Evolutionary conservation across 2,797 vertebrate species (phyloP).

Genomic region (Hypotaenidia philippensis): DNA sequence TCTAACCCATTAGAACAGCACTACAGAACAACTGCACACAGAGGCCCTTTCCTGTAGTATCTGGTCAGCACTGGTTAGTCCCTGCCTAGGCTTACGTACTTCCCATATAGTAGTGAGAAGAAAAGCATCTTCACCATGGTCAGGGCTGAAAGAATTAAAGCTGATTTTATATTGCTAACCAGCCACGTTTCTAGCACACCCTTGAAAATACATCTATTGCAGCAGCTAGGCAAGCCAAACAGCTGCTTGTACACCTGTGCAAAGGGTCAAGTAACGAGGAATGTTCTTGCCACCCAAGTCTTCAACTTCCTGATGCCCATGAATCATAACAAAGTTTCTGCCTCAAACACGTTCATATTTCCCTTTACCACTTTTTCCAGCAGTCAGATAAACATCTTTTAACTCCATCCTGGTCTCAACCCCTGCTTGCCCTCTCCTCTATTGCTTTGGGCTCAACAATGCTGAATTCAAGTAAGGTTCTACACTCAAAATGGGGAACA

Average conservation of each 20-base stretch:
- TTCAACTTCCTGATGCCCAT: not conserved
- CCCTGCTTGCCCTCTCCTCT: not conserved
- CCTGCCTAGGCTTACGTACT: accelerated
- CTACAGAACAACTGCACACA: not conserved
- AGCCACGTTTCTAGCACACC: not conserved
- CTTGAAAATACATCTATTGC: not conserved
- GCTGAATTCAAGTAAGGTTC: not conserved
- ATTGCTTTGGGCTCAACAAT: not conserved
- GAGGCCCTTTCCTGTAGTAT: not conserved
- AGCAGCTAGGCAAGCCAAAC: not conserved
- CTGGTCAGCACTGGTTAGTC: not conserved
- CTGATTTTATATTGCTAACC: not conserved
- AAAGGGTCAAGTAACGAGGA: not conserved
- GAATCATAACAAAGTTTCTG: not conserved
- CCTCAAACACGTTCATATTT: not conserved
- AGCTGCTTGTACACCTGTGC: not conserved
- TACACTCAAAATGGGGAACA: not conserved
- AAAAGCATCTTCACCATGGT: not conserved
- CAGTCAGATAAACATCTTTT: not conserved
- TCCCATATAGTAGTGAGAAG: not conserved
- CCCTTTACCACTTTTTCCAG: not conserved
- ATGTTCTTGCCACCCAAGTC: not conserved
- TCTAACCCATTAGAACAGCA: not conserved
- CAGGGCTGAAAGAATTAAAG: not conserved
- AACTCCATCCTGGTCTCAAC: not conserved